Percentiles rank a stretch among this genome's conserved stretches.
These are phyloP conservation scores for Danio albolineatus DNA, from an alignment of 2,797 vertebrate species.

Conservation along the genomic window DNA sequence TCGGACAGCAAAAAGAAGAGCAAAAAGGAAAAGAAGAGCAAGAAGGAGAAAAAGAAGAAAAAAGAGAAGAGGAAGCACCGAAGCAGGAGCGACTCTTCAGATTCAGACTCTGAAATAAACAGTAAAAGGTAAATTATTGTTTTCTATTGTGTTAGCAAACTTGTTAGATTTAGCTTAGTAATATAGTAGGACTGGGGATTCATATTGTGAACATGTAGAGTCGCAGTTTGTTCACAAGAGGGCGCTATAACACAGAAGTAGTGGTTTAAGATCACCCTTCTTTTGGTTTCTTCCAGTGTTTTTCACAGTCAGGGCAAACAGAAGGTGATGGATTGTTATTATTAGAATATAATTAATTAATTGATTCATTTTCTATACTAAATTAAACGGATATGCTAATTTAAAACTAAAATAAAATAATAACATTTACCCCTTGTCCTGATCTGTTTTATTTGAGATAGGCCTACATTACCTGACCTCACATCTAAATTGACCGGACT, in stretches of 20 bases:
- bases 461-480: too few relatives aligned
- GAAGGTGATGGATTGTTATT: too few relatives aligned
- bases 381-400: too few relatives aligned
- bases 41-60: slow-evolving; percentile 83
- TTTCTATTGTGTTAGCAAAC: background rate
- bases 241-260: background rate
- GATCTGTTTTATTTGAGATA: too few relatives aligned
- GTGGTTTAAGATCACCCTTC: background rate
- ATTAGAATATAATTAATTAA: too few relatives aligned
- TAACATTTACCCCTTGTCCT: too few relatives aligned
- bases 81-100: slow-evolving; percentile 64
- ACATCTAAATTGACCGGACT: too few relatives aligned
- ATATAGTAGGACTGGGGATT: background rate
- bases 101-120: slow-evolving; percentile 72
- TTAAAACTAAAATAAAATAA: too few relatives aligned
- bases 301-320: too few relatives aligned
- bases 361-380: too few relatives aligned
- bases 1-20: slow-evolving; percentile 81
- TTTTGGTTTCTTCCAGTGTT: background rate
- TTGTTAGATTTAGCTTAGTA: too few relatives aligned
- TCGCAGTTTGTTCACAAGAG: slow-evolving; percentile 1
- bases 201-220: background rate
- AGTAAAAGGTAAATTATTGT: slow-evolving; percentile 71
- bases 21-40: slow-evolving; percentile 89
- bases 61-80: slow-evolving; percentile 77